Base-by-base conservation (phyloP, 2,888 invertebrate species). In the Cloeon dipterum region DNA sequence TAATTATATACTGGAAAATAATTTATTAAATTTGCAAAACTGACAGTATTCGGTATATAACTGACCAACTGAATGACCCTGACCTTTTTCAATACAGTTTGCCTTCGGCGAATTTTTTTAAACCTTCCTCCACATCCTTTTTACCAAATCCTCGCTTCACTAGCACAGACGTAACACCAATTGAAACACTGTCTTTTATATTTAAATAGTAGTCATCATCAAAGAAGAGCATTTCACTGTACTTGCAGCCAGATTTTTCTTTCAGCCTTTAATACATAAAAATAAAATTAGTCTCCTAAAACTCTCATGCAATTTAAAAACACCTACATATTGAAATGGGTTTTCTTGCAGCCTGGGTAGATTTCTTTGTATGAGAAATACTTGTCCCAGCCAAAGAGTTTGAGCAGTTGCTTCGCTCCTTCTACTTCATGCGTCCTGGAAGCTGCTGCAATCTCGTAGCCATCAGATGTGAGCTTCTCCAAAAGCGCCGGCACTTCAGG, bases 311-410 rank as follows among this genome's bases (percentile, higher is more conserved):
- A n/a, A n/a, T n/a, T n/a, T n/a, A n/a, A n/a, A n/a, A n/a, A n/a
- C n/a, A 53, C 54, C 52, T 56, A 68, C 69, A 56, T 61, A 35
- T 58, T 51, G 50, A 76, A 71, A 54, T 75, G 75, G 19, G 54
- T 57, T 4, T 61, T 56, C 59, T 75, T 75, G 39, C 55, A 54
- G 7, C 73, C 74, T 16, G 74, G 73, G 55, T 68, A 75, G 40
- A 76, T 75, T 54, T 75, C 68, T 49, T 64, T 64, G 46, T 67
- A 68, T 13, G 55, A 57, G 46, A 76, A 68, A 53, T 66, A 74
- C 45, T 66, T 59, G 35, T 68, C 56, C 74, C 74, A 75, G 14
- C 59, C 62, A 49, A 72, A 69, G 34, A 74, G 53, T 3, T 63
- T 45, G 3, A 74, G 45, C 7, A 75, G 53, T 43, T 70, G 63